Evolutionary conservation across 2,797 vertebrate genomes (phyloP), one percentile per base, ranked within the genome.

Genomic region (Pseudochirops cupreus): DNA sequence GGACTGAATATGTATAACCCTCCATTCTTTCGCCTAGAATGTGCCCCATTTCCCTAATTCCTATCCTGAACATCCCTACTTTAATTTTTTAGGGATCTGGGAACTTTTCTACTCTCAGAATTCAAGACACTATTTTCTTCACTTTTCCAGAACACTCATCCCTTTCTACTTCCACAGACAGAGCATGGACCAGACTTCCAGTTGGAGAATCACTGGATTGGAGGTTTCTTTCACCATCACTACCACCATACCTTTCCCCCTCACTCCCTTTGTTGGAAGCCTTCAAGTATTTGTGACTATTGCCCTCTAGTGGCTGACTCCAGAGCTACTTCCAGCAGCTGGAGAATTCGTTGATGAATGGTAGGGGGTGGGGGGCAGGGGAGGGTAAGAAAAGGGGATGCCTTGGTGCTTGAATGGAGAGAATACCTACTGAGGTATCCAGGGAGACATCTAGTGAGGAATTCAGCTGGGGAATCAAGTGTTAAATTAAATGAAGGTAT

Each of bases 251-350:
- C 29, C 21, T n/a, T 53, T 55, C 13, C 14, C 28, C 26, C 26
- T 12, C 10, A 3, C 52, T 11, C 14, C 11, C 9, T 87, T 26
- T 87, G 9, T 87, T 87, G 24, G 74, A 53, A 55, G 12, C 52
- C 90, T 21, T 55, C 90, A 91, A 91, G 12, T 91, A 55, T 90
- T 90, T 91, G 90, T 91, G 53, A 91, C 53, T 91, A 33, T 91
- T 55, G 53, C 53, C 53, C 90, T 55, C 90, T 91, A 91, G 52
- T 91, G 53, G 90, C 53, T 91, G 50, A 91, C 90, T 29, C 52
- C n/a, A 33, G 90, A 52, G 28, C 28, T 50, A 87, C 14, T 55
- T 33, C 90, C 29, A 31, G 52, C 5, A 33, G 50, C 16, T 90
- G 50, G 89, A 90, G 31, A 39, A 74, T 87, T 87, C 39, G 11